Evolutionary conservation across 1,140 invertebrate species (phyloP).

Genomic region (Antheraea pernyi): DNA sequence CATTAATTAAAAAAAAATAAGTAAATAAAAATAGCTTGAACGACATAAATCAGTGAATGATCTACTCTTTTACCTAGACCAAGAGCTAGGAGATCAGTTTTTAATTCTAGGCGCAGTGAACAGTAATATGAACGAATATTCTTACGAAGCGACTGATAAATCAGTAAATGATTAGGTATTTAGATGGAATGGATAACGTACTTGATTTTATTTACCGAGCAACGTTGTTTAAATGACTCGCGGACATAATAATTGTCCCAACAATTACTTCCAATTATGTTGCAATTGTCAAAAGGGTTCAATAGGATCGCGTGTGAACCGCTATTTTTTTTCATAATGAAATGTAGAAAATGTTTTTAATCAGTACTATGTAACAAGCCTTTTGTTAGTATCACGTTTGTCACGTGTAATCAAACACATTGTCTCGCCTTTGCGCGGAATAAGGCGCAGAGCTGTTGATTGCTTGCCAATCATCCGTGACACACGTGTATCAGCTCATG

Average conservation of each 20-base stretch:
- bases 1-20: too few relatives aligned
- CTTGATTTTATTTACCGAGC: background rate
- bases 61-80: too few relatives aligned
- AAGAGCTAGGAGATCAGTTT: too few relatives aligned
- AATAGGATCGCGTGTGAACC: constrained; percentile 69
- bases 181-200: too few relatives aligned
- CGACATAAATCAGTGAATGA: too few relatives aligned
- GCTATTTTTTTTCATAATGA: constrained; percentile 50
- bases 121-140: too few relatives aligned
- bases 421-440: constrained; percentile 46
- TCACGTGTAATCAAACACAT: constrained; percentile 54
- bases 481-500: constrained; percentile 30
- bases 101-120: too few relatives aligned
- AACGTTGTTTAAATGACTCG: background rate
- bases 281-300: constrained; percentile 69
- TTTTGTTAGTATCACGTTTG: constrained; percentile 57
- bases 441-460: constrained; percentile 43
- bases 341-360: constrained; percentile 57
- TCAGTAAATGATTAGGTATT: too few relatives aligned
- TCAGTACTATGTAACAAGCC: constrained; percentile 25
- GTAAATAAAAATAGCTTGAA: too few relatives aligned
- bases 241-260: constrained; percentile 35
- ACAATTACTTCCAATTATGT: constrained; percentile 63
- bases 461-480: constrained; percentile 43
- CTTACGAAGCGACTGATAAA: too few relatives aligned